Percentiles rank a stretch among this genome's conserved stretches.
Evolutionary conservation across 2,797 vertebrate species (phyloP).

Genomic region (Muraenolepis orangiensis): DNA sequence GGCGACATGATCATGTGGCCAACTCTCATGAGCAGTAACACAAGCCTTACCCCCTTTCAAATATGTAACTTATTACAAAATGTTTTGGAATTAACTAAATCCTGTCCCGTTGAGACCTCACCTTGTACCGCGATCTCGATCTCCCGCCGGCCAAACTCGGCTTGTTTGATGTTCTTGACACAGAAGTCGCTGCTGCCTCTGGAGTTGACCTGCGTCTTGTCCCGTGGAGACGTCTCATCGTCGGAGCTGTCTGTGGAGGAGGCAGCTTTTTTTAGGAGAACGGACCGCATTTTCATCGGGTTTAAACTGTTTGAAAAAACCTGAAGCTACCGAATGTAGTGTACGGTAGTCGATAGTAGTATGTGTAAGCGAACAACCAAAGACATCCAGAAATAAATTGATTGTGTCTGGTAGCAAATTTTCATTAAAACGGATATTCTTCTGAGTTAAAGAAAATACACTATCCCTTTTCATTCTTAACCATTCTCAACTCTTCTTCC

Average conservation of each 20-base stretch:
- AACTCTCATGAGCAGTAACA: background rate
- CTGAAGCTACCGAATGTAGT: background rate
- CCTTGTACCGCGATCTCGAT: constrained; percentile 97
- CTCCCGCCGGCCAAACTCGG: constrained; percentile 90
- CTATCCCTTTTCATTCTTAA: background rate
- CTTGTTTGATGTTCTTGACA: constrained; percentile 95
- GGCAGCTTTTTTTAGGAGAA: constrained; percentile 75
- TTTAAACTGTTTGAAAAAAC: background rate
- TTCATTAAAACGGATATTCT: background rate
- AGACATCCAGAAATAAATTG: background rate
- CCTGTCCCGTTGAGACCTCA: constrained; percentile 35
- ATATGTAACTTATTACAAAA: background rate
- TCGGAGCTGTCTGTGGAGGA: constrained; percentile 95
- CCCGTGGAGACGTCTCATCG: constrained; percentile 89
- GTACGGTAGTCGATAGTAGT: background rate
- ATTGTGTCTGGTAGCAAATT: background rate
- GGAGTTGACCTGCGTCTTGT: constrained; percentile 90
- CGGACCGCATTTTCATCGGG: background rate
- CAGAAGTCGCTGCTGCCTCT: constrained; percentile 94
- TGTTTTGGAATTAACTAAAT: background rate
- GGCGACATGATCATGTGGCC: background rate
- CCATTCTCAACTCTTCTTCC: background rate
- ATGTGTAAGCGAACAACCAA: background rate
- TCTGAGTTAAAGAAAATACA: background rate
- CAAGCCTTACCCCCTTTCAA: background rate